These are phyloP conservation scores for Pollenia amentaria DNA, from an alignment of 2,888 invertebrate genomes.

Conservation along the genomic window DNA sequence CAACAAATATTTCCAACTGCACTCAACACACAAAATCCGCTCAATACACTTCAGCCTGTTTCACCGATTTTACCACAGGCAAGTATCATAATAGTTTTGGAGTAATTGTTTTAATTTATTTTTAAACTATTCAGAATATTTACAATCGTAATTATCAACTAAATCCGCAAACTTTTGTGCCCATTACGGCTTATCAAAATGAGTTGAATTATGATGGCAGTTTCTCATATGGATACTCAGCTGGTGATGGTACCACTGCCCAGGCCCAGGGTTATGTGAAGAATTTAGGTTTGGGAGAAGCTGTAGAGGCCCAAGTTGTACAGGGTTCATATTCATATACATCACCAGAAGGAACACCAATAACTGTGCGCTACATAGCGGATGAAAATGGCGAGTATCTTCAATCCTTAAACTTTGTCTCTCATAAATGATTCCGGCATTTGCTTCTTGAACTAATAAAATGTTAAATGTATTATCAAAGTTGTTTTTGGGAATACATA, in stretches of 20 bases:
- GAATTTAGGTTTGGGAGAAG: constrained; percentile 88
- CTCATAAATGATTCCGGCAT: neutral
- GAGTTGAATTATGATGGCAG: constrained; percentile 84
- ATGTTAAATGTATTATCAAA: no score
- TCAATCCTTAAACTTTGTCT: no score
- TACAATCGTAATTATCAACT: constrained; percentile 81
- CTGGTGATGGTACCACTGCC: constrained; percentile 91
- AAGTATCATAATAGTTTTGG: constrained; percentile 29
- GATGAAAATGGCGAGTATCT: constrained; percentile 88
- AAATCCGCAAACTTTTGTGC: constrained; percentile 82
- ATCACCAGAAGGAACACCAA: constrained; percentile 90
- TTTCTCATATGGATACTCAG: constrained; percentile 87
- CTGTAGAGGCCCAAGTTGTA: constrained; percentile 89
- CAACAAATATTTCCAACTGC: constrained; percentile 76
- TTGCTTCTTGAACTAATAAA: neutral
- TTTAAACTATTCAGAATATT: constrained; percentile 61
- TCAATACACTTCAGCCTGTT: constrained; percentile 76
- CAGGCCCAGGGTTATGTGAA: constrained; percentile 92
- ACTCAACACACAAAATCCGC: constrained; percentile 73
- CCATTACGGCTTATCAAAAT: constrained; percentile 84
- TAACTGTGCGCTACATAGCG: constrained; percentile 89
- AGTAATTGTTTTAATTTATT: neutral
- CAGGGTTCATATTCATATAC: constrained; percentile 91
- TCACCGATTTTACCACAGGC: constrained; percentile 78
- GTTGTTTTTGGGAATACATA: no score